Evolutionary conservation across 2,888 invertebrate genomes (phyloP), one percentile per base, ranked within the genome.

Genomic region (Coenonympha glycerion): DNA sequence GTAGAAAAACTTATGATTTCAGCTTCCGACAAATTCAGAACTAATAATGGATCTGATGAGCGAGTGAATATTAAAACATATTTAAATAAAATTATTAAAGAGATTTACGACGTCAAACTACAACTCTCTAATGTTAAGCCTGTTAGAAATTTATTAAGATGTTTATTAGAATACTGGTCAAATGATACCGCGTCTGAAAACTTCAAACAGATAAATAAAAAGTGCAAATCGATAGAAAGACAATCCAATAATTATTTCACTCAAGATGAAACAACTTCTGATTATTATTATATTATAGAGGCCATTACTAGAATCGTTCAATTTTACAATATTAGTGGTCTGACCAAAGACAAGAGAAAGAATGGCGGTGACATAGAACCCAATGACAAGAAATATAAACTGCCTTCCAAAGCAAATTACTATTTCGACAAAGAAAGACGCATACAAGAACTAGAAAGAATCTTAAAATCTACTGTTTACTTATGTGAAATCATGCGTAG

Each of bases 391-490:
- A 52, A 47, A 50, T 49, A 53, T 21, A 49, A 31, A 47, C 18
- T 53, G 47, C 47, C 42, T n/a, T 28, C 19, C 19, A 50, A 50
- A 26, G 26, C 46, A 24, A 66, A 68, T 6, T 68, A 71, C 8
- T 79, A 76, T 54, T 73, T 62, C 42, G 68, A 72, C 52, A 81
- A 76, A 58, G 84, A 83, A 52, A 64, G 68, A 47, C 71, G 69
- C 11, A 69, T 83, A 53, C 80, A 82, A 59, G 73, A 82, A 59
- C 61, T 84, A 1, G 85, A 86, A 60, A 72, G 61, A 56, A 52
- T 84, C 15, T 61, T 86, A 0, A 79, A 79, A 60, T 84, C 69
- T 53, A 86, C 82, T 0, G 73, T 85, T 0, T 86, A 85, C 30
- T 59, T 75, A 13, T 80, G 75, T 56, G 76, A 76, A 49, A 73